Evolutionary conservation across 2,888 invertebrate genomes (phyloP), one percentile per base, ranked within the genome.

Genomic region (Caenorhabditis virilis): DNA sequence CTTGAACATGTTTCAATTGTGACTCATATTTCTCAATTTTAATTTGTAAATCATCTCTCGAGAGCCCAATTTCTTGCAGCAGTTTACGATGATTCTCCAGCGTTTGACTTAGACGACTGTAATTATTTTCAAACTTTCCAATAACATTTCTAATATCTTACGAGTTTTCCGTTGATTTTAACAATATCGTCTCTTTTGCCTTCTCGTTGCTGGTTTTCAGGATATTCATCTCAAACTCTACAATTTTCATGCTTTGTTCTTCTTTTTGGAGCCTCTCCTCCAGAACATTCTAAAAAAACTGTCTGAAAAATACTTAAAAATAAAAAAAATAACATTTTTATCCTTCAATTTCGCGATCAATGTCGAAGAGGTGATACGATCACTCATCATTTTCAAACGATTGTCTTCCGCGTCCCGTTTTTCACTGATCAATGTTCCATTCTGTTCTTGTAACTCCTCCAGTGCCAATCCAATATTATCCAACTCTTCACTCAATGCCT

Each of bases 391-490:
- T 85, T 97, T 95, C 85, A 98, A 25, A 15, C 13, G 25, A 27
- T 26, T 22, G 2, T 72, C 69, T 82, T 95, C 94, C 69, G 95
- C 97, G 84, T 97, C 95, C 1, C 94, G 87, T 54, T 97, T 86
- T 84, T 95, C 95, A 78, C 95, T 93, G 50, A 97, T 91, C 20
- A 97, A 88, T 35, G 95, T 87, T 0, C 92, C 92, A 85, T 97
- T 97, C n/a, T 47, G 33, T 7, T 47, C 33, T 23, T 47, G 47
- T n/a, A 47, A 20, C 35, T 47, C 47, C 22, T 47, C 47, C 9
- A 95, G 95, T n/a, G 77, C 79, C 85, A 95, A 95, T 0, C 97
- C 97, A 0, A 97, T 98, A 2, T 95, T 94, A 84, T 98, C 97
- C 93, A 98, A 95, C 86, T 98, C 98, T 84, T 93, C 95, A 16